Evolutionary conservation across 2,113 vertebrate genomes (phyloP).

Genomic region (Nesogale talazaci): DNA sequence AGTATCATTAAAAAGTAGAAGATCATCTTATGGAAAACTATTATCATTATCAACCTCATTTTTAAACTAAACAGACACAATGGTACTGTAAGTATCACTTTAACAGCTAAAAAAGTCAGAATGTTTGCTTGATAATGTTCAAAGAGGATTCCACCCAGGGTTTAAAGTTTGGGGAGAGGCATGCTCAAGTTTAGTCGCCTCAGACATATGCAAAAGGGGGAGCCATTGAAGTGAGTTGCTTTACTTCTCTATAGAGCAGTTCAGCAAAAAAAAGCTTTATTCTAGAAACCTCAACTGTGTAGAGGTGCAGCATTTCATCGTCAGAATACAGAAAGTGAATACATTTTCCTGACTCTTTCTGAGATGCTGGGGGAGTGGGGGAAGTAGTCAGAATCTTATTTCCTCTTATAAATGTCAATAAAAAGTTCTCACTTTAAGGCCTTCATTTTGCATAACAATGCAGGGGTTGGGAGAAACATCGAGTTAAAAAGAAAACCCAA

Average conservation of each 20-base stretch:
- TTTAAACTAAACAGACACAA: constrained; percentile 87
- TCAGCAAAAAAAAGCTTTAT: background rate
- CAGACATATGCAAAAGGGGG: constrained; percentile 27
- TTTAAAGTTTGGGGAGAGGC: constrained; percentile 70
- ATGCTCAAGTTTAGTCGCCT: constrained; percentile 59
- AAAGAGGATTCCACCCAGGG: constrained; percentile 59
- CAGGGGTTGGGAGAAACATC: constrained; percentile 60
- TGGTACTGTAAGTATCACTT: constrained; percentile 83
- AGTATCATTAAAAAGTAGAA: constrained; percentile 90
- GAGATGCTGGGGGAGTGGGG: background rate
- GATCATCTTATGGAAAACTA: constrained; percentile 88
- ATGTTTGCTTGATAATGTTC: constrained; percentile 71
- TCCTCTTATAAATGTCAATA: background rate
- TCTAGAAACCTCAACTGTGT: background rate
- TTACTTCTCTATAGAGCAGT: constrained; percentile 43
- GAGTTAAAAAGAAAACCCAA: background rate
- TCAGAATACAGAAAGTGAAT: background rate
- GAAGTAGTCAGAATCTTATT: background rate
- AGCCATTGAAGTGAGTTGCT: constrained; percentile 25
- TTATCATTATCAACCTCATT: constrained; percentile 89
- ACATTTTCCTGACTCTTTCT: background rate
- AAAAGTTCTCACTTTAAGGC: background rate
- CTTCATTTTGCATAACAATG: background rate
- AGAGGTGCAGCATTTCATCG: background rate
- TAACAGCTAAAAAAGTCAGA: constrained; percentile 75